Percentiles rank a stretch among this genome's conserved stretches.
Evolutionary conservation across 2,888 invertebrate species (phyloP).

Genomic region (Scotopteryx bipunctaria): DNA sequence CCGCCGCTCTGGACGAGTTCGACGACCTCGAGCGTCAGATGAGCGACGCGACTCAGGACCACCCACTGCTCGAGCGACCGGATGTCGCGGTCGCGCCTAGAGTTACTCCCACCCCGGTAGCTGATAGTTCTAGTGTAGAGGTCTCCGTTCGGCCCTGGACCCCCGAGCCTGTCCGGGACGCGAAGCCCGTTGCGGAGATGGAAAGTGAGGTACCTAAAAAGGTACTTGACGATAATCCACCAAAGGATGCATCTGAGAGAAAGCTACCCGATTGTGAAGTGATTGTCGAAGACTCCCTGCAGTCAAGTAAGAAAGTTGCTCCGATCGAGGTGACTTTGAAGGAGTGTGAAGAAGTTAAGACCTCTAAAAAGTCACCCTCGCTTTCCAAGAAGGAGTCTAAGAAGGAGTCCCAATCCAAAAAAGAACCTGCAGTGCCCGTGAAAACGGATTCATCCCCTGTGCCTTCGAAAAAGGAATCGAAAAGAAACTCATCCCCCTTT

Average conservation of each 20-base stretch:
- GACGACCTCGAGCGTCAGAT: conserved; percentile 41
- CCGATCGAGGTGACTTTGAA: conserved; percentile 8
- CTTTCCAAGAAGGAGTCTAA: conserved; percentile 17
- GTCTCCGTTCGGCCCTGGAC: conserved; percentile 13
- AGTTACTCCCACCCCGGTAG: conserved; percentile 69
- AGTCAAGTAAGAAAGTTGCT: conserved; percentile 1
- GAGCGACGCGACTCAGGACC: conserved; percentile 40
- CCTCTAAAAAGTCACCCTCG: conserved; percentile 17
- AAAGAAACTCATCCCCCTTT: conserved; percentile 7
- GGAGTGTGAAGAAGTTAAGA: conserved; percentile 19
- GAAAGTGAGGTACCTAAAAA: conserved; percentile 10
- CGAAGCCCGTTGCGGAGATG: conserved; percentile 5
- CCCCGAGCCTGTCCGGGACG: conserved; percentile 5
- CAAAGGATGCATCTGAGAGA: conserved; percentile 15
- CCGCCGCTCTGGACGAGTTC: conserved; percentile 40
- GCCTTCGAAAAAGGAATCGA: conserved; percentile 10
- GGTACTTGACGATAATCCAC: conserved; percentile 25
- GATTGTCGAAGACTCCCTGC: conserved; percentile 9
- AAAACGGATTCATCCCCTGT: conserved; percentile 8
- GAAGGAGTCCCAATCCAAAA: conserved; percentile 16
- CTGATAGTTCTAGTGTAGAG: conserved; percentile 56
- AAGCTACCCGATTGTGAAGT: conserved; percentile 1
- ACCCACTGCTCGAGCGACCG: conserved; percentile 44
- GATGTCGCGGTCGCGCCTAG: conserved; percentile 67
- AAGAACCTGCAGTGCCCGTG: conserved; percentile 1